Conservation (phyloP, 1,140 invertebrate species). For the Schlechtendalia chinensis region DNA sequence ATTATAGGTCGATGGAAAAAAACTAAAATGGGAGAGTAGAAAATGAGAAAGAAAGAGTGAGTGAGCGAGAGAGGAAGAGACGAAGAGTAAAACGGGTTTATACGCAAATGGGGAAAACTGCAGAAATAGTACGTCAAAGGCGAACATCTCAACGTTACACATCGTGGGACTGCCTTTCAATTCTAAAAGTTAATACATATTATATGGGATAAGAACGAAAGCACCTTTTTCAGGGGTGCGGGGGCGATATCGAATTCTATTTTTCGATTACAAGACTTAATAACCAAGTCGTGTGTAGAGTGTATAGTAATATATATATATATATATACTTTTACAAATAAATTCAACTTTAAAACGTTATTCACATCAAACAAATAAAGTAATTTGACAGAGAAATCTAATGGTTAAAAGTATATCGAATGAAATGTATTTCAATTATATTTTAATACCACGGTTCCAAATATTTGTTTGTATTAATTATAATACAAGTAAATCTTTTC, state of each 20-base stretch:
- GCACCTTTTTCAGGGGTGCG: not conserved
- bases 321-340: constrained; percentile 7
- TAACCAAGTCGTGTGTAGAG: constrained; percentile 11
- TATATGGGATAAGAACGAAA: constrained; percentile 8
- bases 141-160: constrained; percentile 23
- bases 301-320: not conserved
- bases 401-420: constrained; percentile 5
- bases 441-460: too few relatives aligned
- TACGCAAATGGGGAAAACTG: constrained; percentile 33
- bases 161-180: constrained; percentile 3
- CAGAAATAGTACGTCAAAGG: constrained; percentile 28
- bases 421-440: not conserved
- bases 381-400: not conserved
- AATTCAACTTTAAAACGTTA: constrained; percentile 23
- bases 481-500: too few relatives aligned
- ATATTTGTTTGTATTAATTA: too few relatives aligned
- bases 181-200: constrained; percentile 35
- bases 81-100: constrained; percentile 1
- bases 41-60: not conserved
- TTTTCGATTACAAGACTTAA: constrained; percentile 30
- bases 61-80: not conserved
- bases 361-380: constrained; percentile 11
- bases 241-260: constrained; percentile 20
- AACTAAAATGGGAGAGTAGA: not conserved
- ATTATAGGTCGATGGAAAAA: not conserved